These are phyloP conservation scores for Dermolepida albohirtum DNA, from an alignment of 2,888 invertebrate genomes.

Conservation along the genomic window DNA sequence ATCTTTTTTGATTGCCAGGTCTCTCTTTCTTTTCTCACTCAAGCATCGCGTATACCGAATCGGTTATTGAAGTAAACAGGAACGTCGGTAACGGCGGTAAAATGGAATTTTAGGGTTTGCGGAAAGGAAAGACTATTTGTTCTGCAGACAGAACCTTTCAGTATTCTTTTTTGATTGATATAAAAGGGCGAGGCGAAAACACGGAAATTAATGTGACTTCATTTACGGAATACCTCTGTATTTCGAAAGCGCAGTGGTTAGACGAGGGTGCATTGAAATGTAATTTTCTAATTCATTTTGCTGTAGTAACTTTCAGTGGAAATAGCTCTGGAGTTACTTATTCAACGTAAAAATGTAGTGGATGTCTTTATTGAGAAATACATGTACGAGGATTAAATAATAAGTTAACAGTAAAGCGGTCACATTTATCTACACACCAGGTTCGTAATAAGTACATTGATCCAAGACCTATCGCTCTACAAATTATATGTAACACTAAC, in stretches of 20 bases:
- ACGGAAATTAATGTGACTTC: slow-evolving; percentile 26
- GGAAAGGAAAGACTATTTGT: slow-evolving; percentile 20
- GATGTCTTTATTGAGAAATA: no score
- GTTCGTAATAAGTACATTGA: no score
- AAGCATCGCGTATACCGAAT: slow-evolving; percentile 11
- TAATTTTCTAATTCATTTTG: no score
- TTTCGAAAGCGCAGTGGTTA: slow-evolving; percentile 15
- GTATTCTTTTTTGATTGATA: slow-evolving; percentile 15
- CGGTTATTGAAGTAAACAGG: slow-evolving; percentile 28
- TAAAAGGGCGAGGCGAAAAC: slow-evolving; percentile 3
- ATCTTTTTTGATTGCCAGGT: slow-evolving; percentile 33
- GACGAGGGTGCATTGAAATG: no score
- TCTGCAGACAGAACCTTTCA: slow-evolving; percentile 5
- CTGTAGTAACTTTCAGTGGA: no score
- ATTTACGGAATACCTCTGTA: slow-evolving; percentile 4
- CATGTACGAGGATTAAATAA: no score
- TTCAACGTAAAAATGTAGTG: no score
- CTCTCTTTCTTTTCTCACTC: slow-evolving; percentile 10
- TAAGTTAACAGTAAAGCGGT: no score
- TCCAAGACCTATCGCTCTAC: no score
- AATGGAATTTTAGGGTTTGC: slow-evolving; percentile 30
- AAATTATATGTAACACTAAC: no score
- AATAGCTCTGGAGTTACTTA: no score
- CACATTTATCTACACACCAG: no score
- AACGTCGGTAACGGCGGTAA: slow-evolving; percentile 4